A percentile compares a stretch with the other conserved stretches of the same genome.
phyloP scores from a whole-genome alignment of 2,888 invertebrate species.

The Keiferia lycopersicella region DNA sequence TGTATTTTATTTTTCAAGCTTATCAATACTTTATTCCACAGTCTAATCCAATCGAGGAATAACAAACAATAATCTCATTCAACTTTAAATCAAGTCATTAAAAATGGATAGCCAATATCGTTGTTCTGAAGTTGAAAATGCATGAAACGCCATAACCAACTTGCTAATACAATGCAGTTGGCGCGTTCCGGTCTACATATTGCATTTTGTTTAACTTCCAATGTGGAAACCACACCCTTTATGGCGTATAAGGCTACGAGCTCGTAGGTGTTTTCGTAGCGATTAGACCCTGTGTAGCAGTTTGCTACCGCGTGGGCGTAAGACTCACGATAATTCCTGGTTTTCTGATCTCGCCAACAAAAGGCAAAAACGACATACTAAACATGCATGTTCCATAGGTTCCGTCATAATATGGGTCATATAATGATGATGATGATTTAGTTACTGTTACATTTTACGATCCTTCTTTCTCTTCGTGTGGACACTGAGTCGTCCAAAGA shows the following conservation, averaged over 20 bases:
- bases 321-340: too few species aligned
- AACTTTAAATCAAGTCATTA: conserved; percentile 3
- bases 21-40: background rate
- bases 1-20: too few species aligned
- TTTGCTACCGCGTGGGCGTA: background rate
- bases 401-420: too few species aligned
- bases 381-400: too few species aligned
- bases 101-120: conserved; percentile 19
- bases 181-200: background rate
- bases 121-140: conserved; percentile 12
- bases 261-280: conserved; percentile 1
- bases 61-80: background rate
- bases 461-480: too few species aligned
- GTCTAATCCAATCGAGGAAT: background rate
- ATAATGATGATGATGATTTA: too few species aligned
- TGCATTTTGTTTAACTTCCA: conserved; percentile 14
- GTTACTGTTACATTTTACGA: too few species aligned
- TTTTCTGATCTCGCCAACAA: too few species aligned
- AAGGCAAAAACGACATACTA: too few species aligned
- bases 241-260: background rate
- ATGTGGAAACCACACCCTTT: background rate
- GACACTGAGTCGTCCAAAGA: too few species aligned
- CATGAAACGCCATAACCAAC: conserved; percentile 4
- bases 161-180: conserved; percentile 11
- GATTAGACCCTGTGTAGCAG: background rate